Conservation (phyloP, 2,113 vertebrate species). For the Eidolon helvum region DNA sequence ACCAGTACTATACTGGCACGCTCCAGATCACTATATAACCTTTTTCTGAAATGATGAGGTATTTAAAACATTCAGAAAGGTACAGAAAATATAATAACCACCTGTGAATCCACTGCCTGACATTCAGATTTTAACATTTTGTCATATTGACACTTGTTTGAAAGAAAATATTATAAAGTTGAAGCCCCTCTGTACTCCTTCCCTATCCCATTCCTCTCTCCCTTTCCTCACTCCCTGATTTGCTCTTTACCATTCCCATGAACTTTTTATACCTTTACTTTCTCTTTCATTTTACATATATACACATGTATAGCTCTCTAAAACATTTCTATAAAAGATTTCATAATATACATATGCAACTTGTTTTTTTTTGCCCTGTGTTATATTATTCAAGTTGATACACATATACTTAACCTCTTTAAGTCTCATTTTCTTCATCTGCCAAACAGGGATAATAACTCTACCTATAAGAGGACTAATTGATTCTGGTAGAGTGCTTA, state of each 20-base stretch:
- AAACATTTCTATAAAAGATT: not conserved
- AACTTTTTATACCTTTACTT: not conserved
- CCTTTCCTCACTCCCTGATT: not conserved
- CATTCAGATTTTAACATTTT: constrained; percentile 12
- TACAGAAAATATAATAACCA: not conserved
- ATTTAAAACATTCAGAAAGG: not conserved
- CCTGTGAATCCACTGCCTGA: not conserved
- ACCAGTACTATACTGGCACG: fast-evolving
- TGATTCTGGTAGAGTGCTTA: not conserved
- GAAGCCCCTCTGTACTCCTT: not conserved
- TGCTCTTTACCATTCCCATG: not conserved
- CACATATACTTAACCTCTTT: not conserved
- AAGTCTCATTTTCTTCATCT: not conserved
- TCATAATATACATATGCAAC: not conserved
- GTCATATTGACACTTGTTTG: not conserved
- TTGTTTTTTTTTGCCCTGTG: not conserved
- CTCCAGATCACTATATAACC: not conserved
- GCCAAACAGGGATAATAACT: not conserved
- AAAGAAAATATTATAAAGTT: not conserved
- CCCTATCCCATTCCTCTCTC: not conserved
- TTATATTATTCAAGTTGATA: not conserved
- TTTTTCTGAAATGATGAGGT: not conserved
- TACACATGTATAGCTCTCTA: not conserved
- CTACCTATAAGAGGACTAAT: not conserved
- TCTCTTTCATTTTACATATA: not conserved